Evolutionary conservation across 2,797 vertebrate species (phyloP).

Genomic region (Hemibagrus guttatus): DNA sequence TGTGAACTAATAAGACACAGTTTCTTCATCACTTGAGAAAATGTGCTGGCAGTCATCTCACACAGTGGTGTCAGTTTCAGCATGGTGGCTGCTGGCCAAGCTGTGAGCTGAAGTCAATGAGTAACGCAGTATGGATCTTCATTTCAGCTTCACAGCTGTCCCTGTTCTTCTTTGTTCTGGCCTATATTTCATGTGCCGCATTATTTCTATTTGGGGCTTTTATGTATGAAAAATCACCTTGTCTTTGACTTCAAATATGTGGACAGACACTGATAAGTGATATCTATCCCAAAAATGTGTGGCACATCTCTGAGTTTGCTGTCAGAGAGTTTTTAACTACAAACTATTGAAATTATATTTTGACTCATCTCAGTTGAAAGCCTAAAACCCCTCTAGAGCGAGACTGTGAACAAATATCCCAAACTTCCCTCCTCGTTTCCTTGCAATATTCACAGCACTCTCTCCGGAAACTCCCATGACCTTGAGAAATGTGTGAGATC

Average conservation of each 20-base stretch:
- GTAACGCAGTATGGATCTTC: slow-evolving; percentile 50
- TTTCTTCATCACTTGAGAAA: slow-evolving; percentile 55
- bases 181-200: slow-evolving; percentile 13
- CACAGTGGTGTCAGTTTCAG: slow-evolving; percentile 50
- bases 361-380: slow-evolving; percentile 3
- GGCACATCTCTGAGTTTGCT: neutral
- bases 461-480: slow-evolving; percentile 54
- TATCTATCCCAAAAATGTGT: slow-evolving; percentile 13
- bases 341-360: slow-evolving; percentile 19
- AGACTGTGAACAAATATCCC: slow-evolving; percentile 25
- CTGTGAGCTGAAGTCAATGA: slow-evolving; percentile 45
- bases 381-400: slow-evolving; percentile 5
- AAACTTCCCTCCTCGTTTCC: neutral
- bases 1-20: slow-evolving; percentile 60
- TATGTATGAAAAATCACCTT: slow-evolving; percentile 23
- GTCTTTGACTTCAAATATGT: slow-evolving; percentile 18
- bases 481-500: slow-evolving; percentile 55
- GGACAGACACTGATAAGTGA: slow-evolving; percentile 20
- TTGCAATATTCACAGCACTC: slow-evolving; percentile 33
- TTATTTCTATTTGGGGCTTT: slow-evolving; percentile 33
- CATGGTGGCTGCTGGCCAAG: slow-evolving; percentile 46
- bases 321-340: slow-evolving; percentile 14
- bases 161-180: slow-evolving; percentile 42
- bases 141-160: slow-evolving; percentile 44
- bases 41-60: slow-evolving; percentile 51